Evolutionary conservation across 2,888 invertebrate genomes (phyloP).

Genomic region (Drosophila seclusa): DNA sequence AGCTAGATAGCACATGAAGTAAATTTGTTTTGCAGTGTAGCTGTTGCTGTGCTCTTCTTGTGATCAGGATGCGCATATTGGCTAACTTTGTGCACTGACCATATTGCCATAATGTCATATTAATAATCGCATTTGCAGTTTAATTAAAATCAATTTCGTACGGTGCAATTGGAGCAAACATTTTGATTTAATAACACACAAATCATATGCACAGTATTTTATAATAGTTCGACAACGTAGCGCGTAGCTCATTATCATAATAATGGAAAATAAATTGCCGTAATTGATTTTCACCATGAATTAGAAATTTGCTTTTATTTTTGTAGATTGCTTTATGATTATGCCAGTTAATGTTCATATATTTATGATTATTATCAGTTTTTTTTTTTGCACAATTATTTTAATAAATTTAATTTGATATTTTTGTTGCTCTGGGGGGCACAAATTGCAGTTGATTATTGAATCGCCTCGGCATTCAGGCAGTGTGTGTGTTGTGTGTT

Average conservation of each 20-base stretch:
- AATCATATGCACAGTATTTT: slow-evolving; percentile 10
- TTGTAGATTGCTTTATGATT: slow-evolving; percentile 19
- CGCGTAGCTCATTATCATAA: slow-evolving; percentile 25
- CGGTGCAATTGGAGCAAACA: slow-evolving; percentile 24
- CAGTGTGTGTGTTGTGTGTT: slow-evolving; percentile 8
- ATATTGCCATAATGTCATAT: not conserved
- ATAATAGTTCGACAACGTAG: slow-evolving; percentile 3
- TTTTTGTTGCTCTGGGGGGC: slow-evolving; percentile 23
- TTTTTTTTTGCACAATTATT: slow-evolving; percentile 41
- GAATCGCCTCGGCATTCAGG: slow-evolving; percentile 32
- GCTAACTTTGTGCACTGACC: slow-evolving; percentile 11
- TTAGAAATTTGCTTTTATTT: slow-evolving; percentile 34
- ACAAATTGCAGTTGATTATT: slow-evolving; percentile 46
- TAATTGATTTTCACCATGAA: slow-evolving; percentile 63
- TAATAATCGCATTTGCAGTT: slow-evolving; percentile 54
- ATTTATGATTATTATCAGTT: slow-evolving; percentile 7
- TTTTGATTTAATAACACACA: slow-evolving; percentile 18
- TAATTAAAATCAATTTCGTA: slow-evolving; percentile 59
- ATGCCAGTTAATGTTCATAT: slow-evolving; percentile 14
- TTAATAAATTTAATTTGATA: slow-evolving; percentile 51
- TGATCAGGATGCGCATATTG: slow-evolving; percentile 28
- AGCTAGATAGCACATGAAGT: not conserved
- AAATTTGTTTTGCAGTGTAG: not conserved
- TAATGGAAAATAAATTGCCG: slow-evolving; percentile 28
- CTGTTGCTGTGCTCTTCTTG: not conserved